Evolutionary conservation across 2,888 invertebrate species (phyloP).

Genomic region (Embidobia sp.): DNA sequence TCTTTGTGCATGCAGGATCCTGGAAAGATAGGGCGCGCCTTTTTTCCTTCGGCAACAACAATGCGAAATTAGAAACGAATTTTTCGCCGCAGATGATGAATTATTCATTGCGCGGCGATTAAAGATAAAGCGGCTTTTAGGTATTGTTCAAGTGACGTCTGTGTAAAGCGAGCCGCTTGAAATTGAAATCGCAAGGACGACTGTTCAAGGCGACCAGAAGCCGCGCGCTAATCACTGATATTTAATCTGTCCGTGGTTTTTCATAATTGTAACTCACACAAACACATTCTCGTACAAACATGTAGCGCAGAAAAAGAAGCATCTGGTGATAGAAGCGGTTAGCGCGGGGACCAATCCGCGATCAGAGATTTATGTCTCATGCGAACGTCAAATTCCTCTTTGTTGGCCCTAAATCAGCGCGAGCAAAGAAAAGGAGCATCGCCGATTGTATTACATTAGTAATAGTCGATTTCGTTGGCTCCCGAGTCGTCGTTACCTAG

Average conservation of each 20-base stretch:
- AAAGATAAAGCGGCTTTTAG: conserved; percentile 36
- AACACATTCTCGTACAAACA: no score
- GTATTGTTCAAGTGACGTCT: conserved; percentile 39
- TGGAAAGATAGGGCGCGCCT: conserved; percentile 51
- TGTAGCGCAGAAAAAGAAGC: conserved; percentile 27
- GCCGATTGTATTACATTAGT: conserved; percentile 63
- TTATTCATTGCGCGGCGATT: conserved; percentile 58
- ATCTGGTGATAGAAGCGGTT: conserved; percentile 40
- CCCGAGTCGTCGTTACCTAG: conserved; percentile 47
- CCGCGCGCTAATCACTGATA: conserved; percentile 78
- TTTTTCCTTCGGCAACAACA: conserved; percentile 45
- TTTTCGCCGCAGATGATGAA: conserved; percentile 53
- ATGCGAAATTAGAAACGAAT: conserved; percentile 59
- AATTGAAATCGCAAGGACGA: conserved; percentile 36
- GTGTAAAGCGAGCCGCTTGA: conserved; percentile 32
- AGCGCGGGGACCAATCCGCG: conserved; percentile 49
- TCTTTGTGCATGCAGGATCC: conserved; percentile 57
- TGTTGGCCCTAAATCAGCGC: conserved; percentile 57
- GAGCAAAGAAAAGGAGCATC: conserved; percentile 61
- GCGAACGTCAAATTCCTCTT: conserved; percentile 63
- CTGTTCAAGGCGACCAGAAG: conserved; percentile 17
- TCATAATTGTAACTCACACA: no score
- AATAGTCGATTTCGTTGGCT: conserved; percentile 61
- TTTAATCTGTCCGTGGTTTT: conserved; percentile 77
- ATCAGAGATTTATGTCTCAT: conserved; percentile 64